Percentiles rank a stretch among this genome's conserved stretches.
phyloP scores from a whole-genome alignment of 2,888 invertebrate genomes.

The Cyclophora albipunctata region DNA sequence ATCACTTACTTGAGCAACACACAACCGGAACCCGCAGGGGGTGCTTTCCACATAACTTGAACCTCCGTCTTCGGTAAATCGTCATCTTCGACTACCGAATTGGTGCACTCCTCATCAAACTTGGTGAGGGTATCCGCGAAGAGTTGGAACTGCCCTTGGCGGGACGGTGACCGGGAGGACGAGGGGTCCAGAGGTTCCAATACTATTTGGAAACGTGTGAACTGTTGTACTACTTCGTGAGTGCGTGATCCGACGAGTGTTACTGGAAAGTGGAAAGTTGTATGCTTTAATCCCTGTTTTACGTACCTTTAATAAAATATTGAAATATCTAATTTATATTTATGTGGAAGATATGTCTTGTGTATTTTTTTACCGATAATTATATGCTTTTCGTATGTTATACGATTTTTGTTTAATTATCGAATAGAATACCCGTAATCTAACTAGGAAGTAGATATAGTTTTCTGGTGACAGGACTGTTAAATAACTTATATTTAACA shows the following conservation, averaged over 20 bases:
- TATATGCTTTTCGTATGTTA: too few relatives aligned
- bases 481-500: too few relatives aligned
- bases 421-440: too few relatives aligned
- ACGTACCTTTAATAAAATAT: too few relatives aligned
- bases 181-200: conserved; percentile 78
- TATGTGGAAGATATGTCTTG: too few relatives aligned
- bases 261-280: conserved; percentile 54
- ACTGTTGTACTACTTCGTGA: conserved; percentile 81
- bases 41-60: conserved; percentile 93
- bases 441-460: too few relatives aligned
- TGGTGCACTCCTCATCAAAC: conserved; percentile 89
- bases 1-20: conserved; percentile 83
- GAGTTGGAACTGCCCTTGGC: conserved; percentile 67
- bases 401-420: too few relatives aligned
- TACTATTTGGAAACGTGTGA: conserved; percentile 85
- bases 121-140: conserved; percentile 75
- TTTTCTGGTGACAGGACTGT: too few relatives aligned
- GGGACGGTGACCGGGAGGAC: conserved; percentile 38
- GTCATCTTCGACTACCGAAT: conserved; percentile 87
- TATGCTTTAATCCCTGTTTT: not conserved
- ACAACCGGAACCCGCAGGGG: conserved; percentile 88
- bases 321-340: too few relatives aligned
- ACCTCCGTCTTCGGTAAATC: conserved; percentile 88
- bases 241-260: conserved; percentile 80
- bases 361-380: too few relatives aligned